Conservation (phyloP, 2,113 vertebrate genomes). For the Dicerorhinus sumatrensis region DNA sequence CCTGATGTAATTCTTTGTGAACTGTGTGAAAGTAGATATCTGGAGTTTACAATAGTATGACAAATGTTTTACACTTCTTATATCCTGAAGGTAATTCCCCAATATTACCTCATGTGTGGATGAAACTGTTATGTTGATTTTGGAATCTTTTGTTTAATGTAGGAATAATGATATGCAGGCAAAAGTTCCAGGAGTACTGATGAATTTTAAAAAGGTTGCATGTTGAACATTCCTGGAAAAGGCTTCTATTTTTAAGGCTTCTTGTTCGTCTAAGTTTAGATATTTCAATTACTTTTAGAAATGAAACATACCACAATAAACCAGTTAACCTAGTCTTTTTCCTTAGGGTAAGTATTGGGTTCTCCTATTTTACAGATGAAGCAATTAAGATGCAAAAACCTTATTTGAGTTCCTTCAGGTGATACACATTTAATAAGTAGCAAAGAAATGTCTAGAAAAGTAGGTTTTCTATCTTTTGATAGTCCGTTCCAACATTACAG, state of each 20-base stretch:
- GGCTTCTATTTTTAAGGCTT: neutral
- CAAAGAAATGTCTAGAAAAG: neutral
- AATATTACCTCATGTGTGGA: neutral
- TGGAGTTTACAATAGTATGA: neutral
- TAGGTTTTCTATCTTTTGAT: neutral
- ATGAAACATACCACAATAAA: neutral
- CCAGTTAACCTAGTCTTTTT: neutral
- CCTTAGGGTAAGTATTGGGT: neutral
- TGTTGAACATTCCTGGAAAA: neutral
- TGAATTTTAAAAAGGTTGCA: neutral
- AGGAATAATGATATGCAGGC: neutral
- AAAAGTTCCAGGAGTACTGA: neutral
- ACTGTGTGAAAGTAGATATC: neutral
- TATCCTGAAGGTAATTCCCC: neutral
- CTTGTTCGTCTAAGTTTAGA: neutral
- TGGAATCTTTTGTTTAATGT: neutral
- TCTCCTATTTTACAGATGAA: neutral
- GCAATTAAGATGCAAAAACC: neutral
- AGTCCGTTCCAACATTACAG: neutral
- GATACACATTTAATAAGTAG: neutral
- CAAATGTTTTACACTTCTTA: neutral
- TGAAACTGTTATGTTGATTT: neutral
- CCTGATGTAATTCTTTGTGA: neutral
- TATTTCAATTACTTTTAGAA: conserved; percentile 19
- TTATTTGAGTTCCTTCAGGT: neutral